A percentile compares a stretch with the other conserved stretches of the same genome.
Evolutionary conservation across 1,140 invertebrate genomes (phyloP).

Genomic region (Calephelis nemesis): DNA sequence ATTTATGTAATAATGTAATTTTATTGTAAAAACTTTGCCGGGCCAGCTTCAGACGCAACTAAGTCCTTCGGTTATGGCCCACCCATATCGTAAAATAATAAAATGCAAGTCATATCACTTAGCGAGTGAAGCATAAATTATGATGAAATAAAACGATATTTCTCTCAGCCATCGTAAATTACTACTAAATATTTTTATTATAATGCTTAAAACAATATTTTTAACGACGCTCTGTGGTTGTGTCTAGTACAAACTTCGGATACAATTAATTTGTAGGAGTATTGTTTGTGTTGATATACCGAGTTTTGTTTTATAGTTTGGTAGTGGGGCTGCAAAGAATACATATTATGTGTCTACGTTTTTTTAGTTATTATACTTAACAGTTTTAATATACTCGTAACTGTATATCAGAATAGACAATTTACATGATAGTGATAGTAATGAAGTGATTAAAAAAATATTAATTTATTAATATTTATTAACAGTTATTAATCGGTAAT

Average conservation of each 20-base stretch:
- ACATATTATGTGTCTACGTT: no score
- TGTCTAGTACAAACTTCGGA: slow-evolving; percentile 5
- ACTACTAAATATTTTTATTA: slow-evolving; percentile 60
- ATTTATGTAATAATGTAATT: neutral
- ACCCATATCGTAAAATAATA: slow-evolving; percentile 60
- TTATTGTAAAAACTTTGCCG: slow-evolving; percentile 8
- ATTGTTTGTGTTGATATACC: neutral
- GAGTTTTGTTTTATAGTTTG: slow-evolving; percentile 1
- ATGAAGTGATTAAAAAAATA: no score
- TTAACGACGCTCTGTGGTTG: slow-evolving; percentile 36
- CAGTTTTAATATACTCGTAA: no score
- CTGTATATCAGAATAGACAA: no score
- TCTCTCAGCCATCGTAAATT: slow-evolving; percentile 53
- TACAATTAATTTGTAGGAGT: slow-evolving; percentile 16
- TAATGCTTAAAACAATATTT: slow-evolving; percentile 58
- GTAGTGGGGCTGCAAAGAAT: no score
- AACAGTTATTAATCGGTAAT: no score
- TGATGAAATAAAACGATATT: slow-evolving; percentile 59
- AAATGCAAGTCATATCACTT: slow-evolving; percentile 48
- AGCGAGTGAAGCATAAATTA: slow-evolving; percentile 61
- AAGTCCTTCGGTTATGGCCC: slow-evolving; percentile 37
- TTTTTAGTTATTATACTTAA: no score
- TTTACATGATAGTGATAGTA: no score
- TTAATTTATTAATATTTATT: no score
- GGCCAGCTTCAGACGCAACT: neutral